Conservation (phyloP, 2,888 invertebrate genomes). For the Malthinus seriepunctatus region DNA sequence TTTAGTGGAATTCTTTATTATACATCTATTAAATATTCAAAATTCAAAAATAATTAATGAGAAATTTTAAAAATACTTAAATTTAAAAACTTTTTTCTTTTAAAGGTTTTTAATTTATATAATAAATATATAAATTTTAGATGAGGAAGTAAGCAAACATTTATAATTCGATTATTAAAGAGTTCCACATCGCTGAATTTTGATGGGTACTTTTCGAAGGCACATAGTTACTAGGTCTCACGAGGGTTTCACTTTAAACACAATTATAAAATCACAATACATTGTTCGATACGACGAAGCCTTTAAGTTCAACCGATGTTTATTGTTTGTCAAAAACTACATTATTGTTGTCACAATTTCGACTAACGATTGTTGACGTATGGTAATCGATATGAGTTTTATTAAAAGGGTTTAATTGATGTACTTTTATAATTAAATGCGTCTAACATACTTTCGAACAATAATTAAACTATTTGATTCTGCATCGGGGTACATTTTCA, state of each 20-base stretch:
- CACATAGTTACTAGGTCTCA: slow-evolving; percentile 27
- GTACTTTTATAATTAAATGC: too few relatives aligned
- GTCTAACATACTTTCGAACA: too few relatives aligned
- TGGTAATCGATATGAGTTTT: slow-evolving; percentile 19
- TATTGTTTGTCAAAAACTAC: slow-evolving; percentile 32
- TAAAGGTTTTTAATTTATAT: too few relatives aligned
- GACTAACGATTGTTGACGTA: slow-evolving; percentile 21
- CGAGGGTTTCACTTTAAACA: slow-evolving; percentile 45
- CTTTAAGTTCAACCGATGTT: slow-evolving; percentile 35
- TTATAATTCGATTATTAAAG: slow-evolving; percentile 43
- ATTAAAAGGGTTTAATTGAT: too few relatives aligned
- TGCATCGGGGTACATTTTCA: too few relatives aligned
- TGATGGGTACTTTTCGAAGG: slow-evolving; percentile 17
- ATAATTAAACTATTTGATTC: too few relatives aligned
- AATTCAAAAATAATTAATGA: too few relatives aligned
- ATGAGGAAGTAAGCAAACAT: slow-evolving; percentile 34
- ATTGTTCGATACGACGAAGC: slow-evolving; percentile 42
- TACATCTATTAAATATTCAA: too few relatives aligned
- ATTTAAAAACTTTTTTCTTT: too few relatives aligned
- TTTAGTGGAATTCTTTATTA: too few relatives aligned
- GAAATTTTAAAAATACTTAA: too few relatives aligned
- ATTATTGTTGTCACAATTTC: slow-evolving; percentile 13
- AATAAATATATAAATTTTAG: slow-evolving; percentile 1
- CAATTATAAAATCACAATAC: slow-evolving; percentile 45
- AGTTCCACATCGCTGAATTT: slow-evolving; percentile 38